Percentiles rank a stretch among this genome's conserved stretches.
These are phyloP conservation scores for Sylvia borin DNA, from an alignment of 2,797 vertebrate species.

Conservation along the genomic window DNA sequence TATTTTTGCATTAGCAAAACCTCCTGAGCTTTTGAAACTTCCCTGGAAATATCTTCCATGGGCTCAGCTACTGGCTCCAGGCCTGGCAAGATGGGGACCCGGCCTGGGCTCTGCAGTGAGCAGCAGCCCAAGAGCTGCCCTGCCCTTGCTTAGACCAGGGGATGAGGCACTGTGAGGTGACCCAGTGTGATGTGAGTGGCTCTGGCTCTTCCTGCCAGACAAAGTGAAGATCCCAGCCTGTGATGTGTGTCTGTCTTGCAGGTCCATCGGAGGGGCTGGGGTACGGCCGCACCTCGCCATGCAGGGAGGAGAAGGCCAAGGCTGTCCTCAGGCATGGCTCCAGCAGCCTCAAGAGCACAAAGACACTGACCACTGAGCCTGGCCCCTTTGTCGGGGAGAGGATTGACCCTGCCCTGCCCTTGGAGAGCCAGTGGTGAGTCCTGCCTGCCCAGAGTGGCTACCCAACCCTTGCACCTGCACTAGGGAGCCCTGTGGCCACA, in stretches of 20 bases:
- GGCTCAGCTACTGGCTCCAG: background rate
- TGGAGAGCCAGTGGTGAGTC: slow-evolving; percentile 98
- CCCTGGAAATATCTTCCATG: background rate
- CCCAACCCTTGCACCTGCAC: accelerated
- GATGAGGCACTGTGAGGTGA: background rate
- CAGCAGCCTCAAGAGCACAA: slow-evolving; percentile 87
- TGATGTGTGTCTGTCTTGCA: slow-evolving; percentile 65
- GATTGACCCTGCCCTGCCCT: slow-evolving; percentile 89
- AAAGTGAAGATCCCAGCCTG: background rate
- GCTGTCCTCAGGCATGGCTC: slow-evolving; percentile 86
- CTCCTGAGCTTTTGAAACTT: background rate
- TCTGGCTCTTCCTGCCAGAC: background rate
- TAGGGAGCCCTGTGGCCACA: background rate
- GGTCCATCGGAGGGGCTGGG: slow-evolving; percentile 89
- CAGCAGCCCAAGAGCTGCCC: background rate
- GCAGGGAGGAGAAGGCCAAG: slow-evolving; percentile 87
- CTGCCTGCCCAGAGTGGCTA: background rate
- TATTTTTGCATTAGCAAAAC: background rate
- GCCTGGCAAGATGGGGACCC: background rate
- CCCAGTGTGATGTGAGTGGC: background rate
- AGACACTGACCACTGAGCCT: slow-evolving; percentile 84
- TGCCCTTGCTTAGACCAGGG: background rate
- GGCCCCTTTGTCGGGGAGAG: slow-evolving; percentile 86
- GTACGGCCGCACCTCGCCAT: slow-evolving; percentile 86
- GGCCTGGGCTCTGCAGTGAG: background rate